Percentiles rank a stretch among this genome's conserved stretches.
Evolutionary conservation across 2,888 invertebrate species (phyloP).

Genomic region (Muschampia plurimacula): DNA sequence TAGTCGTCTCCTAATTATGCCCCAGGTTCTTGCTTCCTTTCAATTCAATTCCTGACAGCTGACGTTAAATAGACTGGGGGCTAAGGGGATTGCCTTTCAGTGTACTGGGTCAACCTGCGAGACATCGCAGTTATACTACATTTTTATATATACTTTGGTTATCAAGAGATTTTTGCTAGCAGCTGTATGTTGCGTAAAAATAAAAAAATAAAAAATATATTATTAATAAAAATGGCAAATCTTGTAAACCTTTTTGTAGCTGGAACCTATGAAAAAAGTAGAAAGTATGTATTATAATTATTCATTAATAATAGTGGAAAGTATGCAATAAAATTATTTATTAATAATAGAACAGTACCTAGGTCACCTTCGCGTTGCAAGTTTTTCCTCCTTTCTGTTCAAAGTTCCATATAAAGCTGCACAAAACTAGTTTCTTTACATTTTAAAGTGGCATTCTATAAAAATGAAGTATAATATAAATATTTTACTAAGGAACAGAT

Average conservation of each 20-base stretch:
- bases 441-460: not conserved
- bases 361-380: not conserved
- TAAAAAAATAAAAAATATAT: too few species aligned
- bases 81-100: slow-evolving; percentile 36
- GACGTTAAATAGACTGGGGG: slow-evolving; percentile 38
- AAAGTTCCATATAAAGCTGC: not conserved
- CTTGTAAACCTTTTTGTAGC: too few species aligned
- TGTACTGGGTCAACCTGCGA: slow-evolving; percentile 30
- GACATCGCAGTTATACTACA: slow-evolving; percentile 8
- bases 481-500: too few species aligned
- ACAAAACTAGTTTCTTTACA: not conserved
- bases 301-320: too few species aligned
- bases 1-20: slow-evolving; percentile 36
- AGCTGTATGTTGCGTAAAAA: not conserved
- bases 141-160: not conserved
- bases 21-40: slow-evolving; percentile 34
- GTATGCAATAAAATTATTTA: too few species aligned
- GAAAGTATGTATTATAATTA: too few species aligned
- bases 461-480: not conserved
- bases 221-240: too few species aligned
- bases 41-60: slow-evolving; percentile 38
- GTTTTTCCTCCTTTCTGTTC: not conserved
- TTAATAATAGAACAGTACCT: not conserved
- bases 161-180: not conserved
- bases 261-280: too few species aligned